Conservation (phyloP, 2,797 vertebrate species). For the Sarcophilus harrisii region DNA sequence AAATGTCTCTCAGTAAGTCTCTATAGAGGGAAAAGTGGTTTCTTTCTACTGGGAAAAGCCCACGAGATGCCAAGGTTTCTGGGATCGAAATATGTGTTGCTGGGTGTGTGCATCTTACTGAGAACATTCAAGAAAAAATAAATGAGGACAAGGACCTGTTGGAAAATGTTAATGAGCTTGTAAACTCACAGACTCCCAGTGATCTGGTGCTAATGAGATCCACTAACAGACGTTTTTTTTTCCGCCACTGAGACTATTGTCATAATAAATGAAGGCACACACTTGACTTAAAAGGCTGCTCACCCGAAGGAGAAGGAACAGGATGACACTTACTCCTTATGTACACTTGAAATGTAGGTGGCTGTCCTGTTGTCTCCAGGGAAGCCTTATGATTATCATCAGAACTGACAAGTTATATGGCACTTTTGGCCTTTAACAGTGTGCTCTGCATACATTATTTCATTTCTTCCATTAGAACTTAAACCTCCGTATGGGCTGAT, state of each 20-base stretch:
- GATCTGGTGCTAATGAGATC: conserved; percentile 1
- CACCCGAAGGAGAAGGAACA: not conserved
- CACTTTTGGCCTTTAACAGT: not conserved
- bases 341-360: not conserved
- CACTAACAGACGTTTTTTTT: not conserved
- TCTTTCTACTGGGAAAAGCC: not conserved
- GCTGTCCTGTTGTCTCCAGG: not conserved
- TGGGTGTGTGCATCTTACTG: not conserved
- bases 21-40: not conserved
- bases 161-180: conserved; percentile 1
- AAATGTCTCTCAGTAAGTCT: not conserved
- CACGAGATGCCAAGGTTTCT: not conserved
- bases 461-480: not conserved
- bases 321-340: not conserved
- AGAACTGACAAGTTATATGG: not conserved
- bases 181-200: not conserved
- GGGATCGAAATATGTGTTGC: not conserved
- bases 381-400: not conserved
- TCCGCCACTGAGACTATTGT: not conserved
- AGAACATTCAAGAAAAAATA: not conserved
- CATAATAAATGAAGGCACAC: not conserved
- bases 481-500: not conserved
- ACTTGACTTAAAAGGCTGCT: not conserved
- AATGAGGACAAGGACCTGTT: not conserved
- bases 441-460: not conserved